Conservation (phyloP, 1,140 invertebrate species). For the Cecropterus lyciades region DNA sequence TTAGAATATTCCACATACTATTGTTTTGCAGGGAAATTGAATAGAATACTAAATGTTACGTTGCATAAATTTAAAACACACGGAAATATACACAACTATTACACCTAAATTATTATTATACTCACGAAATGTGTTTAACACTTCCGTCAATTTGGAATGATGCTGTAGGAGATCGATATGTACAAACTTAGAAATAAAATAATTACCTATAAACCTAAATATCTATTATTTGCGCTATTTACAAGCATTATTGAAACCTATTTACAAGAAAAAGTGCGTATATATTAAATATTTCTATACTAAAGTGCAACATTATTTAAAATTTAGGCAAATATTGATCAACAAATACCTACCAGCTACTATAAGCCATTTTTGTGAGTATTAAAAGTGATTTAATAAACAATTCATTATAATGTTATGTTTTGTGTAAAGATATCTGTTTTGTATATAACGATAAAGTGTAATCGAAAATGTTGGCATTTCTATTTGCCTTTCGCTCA, state of each 20-base stretch:
- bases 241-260: background rate
- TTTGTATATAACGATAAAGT: too few relatives aligned
- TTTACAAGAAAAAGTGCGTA: constrained; percentile 20
- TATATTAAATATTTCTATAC: constrained; percentile 24
- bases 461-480: too few relatives aligned
- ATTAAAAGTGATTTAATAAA: too few relatives aligned
- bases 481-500: too few relatives aligned
- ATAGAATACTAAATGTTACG: too few relatives aligned
- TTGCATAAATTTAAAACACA: background rate
- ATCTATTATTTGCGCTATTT: constrained; percentile 3
- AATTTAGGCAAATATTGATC: constrained; percentile 22
- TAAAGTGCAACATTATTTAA: constrained; percentile 35
- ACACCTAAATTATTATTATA: constrained; percentile 21
- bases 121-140: constrained; percentile 57
- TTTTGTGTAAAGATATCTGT: too few relatives aligned
- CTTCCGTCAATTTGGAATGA: constrained; percentile 69
- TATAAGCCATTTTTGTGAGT: background rate
- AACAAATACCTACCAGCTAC: constrained; percentile 13
- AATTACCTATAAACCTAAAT: background rate
- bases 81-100: too few relatives aligned
- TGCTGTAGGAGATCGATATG: constrained; percentile 72
- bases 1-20: too few relatives aligned
- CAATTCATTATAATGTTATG: too few relatives aligned
- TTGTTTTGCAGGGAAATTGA: too few relatives aligned
- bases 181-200: constrained; percentile 44